Percentiles rank a stretch among this genome's conserved stretches.
Evolutionary conservation across 2,113 vertebrate genomes (phyloP).

Genomic region (Sarotherodon lohbergeri): DNA sequence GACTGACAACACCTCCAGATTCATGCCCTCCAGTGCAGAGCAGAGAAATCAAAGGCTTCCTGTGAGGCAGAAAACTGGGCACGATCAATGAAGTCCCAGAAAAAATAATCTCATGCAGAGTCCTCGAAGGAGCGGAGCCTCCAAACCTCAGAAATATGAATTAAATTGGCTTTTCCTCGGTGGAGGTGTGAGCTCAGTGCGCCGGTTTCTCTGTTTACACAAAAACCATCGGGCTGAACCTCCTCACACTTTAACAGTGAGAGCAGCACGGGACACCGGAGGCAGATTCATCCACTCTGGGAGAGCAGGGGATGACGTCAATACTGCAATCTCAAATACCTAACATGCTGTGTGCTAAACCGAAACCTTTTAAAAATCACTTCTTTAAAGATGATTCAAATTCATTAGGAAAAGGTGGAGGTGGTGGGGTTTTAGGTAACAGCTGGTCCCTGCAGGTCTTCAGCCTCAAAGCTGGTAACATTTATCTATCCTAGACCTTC

Average conservation of each 20-base stretch:
- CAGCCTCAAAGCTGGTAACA: not conserved
- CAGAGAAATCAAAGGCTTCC: not conserved
- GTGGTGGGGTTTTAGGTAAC: not conserved
- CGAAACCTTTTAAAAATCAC: not conserved
- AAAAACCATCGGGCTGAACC: not conserved
- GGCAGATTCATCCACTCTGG: not conserved
- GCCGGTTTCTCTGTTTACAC: not conserved
- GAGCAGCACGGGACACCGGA: not conserved
- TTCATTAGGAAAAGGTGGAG: not conserved
- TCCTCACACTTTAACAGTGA: not conserved
- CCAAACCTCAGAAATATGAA: not conserved
- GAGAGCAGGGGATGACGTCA: not conserved
- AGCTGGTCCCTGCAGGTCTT: not conserved
- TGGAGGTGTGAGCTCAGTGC: not conserved
- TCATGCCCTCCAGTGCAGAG: not conserved
- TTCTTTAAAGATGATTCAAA: not conserved
- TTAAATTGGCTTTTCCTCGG: not conserved
- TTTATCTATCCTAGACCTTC: not conserved
- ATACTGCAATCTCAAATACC: not conserved
- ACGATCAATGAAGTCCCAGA: not conserved
- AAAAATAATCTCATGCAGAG: not conserved
- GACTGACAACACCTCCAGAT: not conserved
- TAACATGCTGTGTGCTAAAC: not conserved
- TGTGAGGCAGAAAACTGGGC: not conserved
- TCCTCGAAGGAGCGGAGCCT: not conserved